phyloP scores from a whole-genome alignment of 2,113 vertebrate species.

The Opisthocomus hoazin region DNA sequence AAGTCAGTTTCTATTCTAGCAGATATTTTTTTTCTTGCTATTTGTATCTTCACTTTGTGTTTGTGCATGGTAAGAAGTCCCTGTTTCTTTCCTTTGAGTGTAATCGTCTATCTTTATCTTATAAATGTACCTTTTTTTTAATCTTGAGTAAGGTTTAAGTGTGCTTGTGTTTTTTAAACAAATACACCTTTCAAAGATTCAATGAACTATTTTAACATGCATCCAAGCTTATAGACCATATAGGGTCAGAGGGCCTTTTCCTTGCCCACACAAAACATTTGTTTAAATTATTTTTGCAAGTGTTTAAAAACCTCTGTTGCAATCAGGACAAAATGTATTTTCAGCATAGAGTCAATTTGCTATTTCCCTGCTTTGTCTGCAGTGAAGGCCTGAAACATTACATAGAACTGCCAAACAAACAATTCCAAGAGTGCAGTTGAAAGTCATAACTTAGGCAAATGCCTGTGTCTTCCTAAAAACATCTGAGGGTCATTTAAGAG shows the following conservation, averaged over 20 bases:
- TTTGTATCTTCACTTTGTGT: not conserved
- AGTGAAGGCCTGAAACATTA: not conserved
- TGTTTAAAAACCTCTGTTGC: not conserved
- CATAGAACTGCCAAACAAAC: not conserved
- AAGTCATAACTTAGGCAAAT: not conserved
- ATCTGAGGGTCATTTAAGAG: not conserved
- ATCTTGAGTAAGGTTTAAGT: not conserved
- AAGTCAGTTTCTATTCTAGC: not conserved
- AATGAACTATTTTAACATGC: not conserved
- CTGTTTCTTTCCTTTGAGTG: not conserved
- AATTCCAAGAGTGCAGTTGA: not conserved
- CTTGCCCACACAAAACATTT: not conserved
- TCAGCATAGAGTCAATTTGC: not conserved
- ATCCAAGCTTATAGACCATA: not conserved
- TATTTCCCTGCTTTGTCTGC: not conserved
- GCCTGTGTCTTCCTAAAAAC: not conserved
- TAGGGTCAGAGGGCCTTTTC: not conserved
- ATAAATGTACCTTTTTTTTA: not conserved
- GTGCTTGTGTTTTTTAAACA: not conserved
- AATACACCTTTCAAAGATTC: not conserved
- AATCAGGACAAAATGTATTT: not conserved
- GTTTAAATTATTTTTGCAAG: not conserved
- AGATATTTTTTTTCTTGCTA: not conserved
- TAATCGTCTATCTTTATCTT: not conserved
- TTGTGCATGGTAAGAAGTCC: not conserved